phyloP scores from a whole-genome alignment of 2,888 invertebrate genomes.

The Megastigmus dorsalis region DNA sequence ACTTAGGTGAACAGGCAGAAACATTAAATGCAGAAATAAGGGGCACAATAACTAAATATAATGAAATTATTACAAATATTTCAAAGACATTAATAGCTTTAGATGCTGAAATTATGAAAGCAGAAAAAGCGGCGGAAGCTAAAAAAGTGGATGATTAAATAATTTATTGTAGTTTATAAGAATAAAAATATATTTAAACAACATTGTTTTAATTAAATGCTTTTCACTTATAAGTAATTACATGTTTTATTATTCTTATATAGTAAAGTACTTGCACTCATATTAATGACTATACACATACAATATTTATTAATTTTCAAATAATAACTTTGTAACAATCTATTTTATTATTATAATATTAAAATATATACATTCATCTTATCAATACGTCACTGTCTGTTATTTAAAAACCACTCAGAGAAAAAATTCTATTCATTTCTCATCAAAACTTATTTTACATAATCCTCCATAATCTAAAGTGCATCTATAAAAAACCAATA shows the following conservation, averaged over 20 bases:
- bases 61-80: conserved; percentile 75
- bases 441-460: conserved; percentile 41
- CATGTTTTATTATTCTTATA: conserved; percentile 62
- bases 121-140: conserved; percentile 73
- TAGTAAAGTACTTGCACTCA: conserved; percentile 70
- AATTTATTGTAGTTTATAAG: conserved; percentile 35
- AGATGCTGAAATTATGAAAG: conserved; percentile 73
- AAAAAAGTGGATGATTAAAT: conserved; percentile 67
- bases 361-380: conserved; percentile 64
- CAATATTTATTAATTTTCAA: conserved; percentile 62
- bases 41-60: conserved; percentile 74
- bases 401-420: conserved; percentile 18
- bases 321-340: conserved; percentile 66
- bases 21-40: conserved; percentile 71
- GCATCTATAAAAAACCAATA: conserved; percentile 40
- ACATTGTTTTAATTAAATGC: conserved; percentile 55
- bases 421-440: conserved; percentile 32
- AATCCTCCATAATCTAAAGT: conserved; percentile 37
- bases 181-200: conserved; percentile 50
- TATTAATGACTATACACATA: conserved; percentile 67
- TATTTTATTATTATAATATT: conserved; percentile 65
- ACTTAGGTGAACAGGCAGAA: conserved; percentile 72
- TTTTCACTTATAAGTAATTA: conserved; percentile 50
- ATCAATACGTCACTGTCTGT: conserved; percentile 57
- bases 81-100: conserved; percentile 74